Evolutionary conservation across 2,888 invertebrate species (phyloP), one percentile per base, ranked within the genome.

Genomic region (Molorchus minor): DNA sequence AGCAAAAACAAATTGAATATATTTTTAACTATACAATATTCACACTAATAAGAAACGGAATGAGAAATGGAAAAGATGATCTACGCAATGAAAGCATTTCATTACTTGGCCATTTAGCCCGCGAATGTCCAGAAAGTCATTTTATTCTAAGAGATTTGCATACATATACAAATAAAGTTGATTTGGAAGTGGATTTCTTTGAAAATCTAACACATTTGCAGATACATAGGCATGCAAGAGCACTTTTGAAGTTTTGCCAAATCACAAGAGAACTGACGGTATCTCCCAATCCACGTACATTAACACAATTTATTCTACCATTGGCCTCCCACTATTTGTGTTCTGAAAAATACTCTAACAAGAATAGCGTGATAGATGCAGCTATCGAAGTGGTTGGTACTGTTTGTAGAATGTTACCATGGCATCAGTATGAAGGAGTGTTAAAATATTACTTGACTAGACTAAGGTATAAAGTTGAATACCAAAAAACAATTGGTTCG

Each of bases 161-260:
- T n/a, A 80, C 84, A 29, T 80, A 92, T 25, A 84, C 87, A 0
- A 89, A 90, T 73, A 85, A 87, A 77, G 81, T 79, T 43, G 95
- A 98, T 77, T 78, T 84, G 5, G 96, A 98, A 79, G 89, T 92
- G 0, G 97, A 98, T 80, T 96, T 98, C 84, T 98, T 96, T 77
- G 93, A 94, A 74, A 98, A 97, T 77, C 88, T 96, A 74, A 87
- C 88, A 19, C 97, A 98, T 81, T 80, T 94, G 41, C 93, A 98
- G 83, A 82, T 90, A 55, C 94, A 96, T 77, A 86, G 96, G 60
- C 89, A 93, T 74, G 90, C 91, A 0, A 86, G 93, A 71, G 97
- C 96, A 0, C 77, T 98, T 41, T 79, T 90, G 12, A 91, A 91
- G 72, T 90, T 93, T 74, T 87, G 87, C 60, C 85, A 86, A 64